phyloP scores from a whole-genome alignment of 2,797 vertebrate species.

The Mycteria americana region DNA sequence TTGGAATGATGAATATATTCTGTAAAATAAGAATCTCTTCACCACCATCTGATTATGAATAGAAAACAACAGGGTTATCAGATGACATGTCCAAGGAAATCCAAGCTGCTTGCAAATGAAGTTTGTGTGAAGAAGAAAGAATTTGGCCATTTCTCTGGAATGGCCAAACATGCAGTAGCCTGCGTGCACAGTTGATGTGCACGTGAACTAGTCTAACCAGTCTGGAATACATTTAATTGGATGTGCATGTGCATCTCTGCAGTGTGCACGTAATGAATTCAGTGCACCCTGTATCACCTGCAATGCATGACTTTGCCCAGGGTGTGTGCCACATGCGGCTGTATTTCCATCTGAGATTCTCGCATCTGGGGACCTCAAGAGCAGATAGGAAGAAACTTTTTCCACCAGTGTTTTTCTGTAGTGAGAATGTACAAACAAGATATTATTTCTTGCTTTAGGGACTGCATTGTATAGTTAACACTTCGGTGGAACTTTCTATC shows the following conservation, averaged over 20 bases:
- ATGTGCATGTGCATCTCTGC: neutral
- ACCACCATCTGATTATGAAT: neutral
- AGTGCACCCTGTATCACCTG: neutral
- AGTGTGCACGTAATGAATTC: neutral
- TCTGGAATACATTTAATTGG: neutral
- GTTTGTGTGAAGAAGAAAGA: neutral
- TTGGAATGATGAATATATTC: neutral
- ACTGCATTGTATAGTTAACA: neutral
- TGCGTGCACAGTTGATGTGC: neutral
- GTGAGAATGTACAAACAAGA: neutral
- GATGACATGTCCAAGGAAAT: neutral
- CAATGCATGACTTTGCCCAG: neutral
- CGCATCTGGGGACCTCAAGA: neutral
- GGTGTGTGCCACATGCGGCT: neutral
- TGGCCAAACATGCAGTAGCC: neutral
- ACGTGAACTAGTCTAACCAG: neutral
- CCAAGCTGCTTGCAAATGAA: neutral
- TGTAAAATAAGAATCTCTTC: slow-evolving; percentile 25
- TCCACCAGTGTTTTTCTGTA: neutral
- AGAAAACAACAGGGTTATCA: neutral
- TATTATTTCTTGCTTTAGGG: neutral
- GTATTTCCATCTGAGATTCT: neutral
- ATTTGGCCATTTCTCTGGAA: neutral
- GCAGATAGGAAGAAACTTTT: neutral
- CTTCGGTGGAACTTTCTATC: neutral